Percentiles rank a stretch among this genome's conserved stretches.
Conservation (phyloP, 1,140 invertebrate genomes). For the Drosophila kanapiae region DNA sequence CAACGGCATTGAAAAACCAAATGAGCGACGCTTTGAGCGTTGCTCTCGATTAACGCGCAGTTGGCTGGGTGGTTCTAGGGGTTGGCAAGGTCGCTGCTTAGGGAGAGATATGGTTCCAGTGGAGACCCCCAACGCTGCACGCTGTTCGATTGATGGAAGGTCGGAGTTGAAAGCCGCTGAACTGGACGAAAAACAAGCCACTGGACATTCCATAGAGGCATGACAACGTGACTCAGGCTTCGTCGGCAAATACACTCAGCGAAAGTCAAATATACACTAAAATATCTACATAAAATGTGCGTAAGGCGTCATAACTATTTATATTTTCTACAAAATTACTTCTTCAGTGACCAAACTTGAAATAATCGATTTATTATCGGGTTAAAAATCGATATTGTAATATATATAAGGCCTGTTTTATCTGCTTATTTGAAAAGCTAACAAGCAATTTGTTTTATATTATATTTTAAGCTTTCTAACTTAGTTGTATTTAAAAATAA, state of each 20-base stretch:
- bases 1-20: conserved; percentile 44
- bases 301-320: no score
- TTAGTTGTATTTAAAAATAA: no score
- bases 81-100: neutral
- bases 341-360: neutral
- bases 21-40: conserved; percentile 68
- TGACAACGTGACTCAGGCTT: conserved; percentile 4
- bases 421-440: neutral
- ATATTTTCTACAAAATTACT: no score
- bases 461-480: no score
- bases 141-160: conserved; percentile 10
- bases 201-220: neutral
- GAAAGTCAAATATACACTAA: neutral
- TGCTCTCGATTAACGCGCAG: conserved; percentile 66
- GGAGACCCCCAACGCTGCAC: neutral
- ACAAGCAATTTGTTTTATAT: neutral
- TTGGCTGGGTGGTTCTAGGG: neutral
- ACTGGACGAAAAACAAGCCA: conserved; percentile 16
- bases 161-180: conserved; percentile 4
- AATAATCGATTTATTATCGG: neutral
- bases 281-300: neutral
- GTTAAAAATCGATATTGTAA: neutral
- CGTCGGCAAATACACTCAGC: neutral
- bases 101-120: neutral
- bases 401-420: neutral